A percentile compares a stretch with the other conserved stretches of the same genome.
Conservation (phyloP, 2,113 vertebrate species). For the Pomatostomus ruficeps region DNA sequence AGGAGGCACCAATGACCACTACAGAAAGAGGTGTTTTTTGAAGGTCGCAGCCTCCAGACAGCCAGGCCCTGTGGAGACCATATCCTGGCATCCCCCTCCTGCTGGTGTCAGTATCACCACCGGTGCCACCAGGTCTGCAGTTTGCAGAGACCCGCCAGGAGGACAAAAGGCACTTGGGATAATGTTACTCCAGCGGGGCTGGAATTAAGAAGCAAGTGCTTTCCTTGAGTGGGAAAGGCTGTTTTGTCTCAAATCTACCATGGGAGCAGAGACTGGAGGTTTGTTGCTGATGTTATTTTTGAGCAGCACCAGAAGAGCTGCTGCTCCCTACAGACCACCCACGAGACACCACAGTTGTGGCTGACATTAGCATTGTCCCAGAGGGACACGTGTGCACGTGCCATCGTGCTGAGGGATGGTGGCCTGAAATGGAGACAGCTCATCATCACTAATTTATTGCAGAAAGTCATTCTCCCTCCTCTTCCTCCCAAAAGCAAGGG, state of each 20-base stretch:
- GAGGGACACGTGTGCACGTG: not conserved
- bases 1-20: not conserved
- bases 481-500: not conserved
- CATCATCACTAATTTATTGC: not conserved
- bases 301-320: not conserved
- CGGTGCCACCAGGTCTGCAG: not conserved
- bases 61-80: not conserved
- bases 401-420: not conserved
- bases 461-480: not conserved
- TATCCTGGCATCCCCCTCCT: not conserved
- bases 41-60: not conserved
- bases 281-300: not conserved
- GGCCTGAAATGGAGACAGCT: not conserved
- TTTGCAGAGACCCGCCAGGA: not conserved
- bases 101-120: not conserved
- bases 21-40: not conserved
- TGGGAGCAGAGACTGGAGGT: not conserved
- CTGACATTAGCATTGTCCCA: not conserved
- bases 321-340: not conserved
- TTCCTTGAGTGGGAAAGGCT: not conserved
- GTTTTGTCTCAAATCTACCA: not conserved
- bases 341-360: not conserved
- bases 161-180: not conserved
- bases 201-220: not conserved
- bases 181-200: not conserved